Evolutionary conservation across 2,888 invertebrate species (phyloP).

Genomic region (Adelognathus sp.): DNA sequence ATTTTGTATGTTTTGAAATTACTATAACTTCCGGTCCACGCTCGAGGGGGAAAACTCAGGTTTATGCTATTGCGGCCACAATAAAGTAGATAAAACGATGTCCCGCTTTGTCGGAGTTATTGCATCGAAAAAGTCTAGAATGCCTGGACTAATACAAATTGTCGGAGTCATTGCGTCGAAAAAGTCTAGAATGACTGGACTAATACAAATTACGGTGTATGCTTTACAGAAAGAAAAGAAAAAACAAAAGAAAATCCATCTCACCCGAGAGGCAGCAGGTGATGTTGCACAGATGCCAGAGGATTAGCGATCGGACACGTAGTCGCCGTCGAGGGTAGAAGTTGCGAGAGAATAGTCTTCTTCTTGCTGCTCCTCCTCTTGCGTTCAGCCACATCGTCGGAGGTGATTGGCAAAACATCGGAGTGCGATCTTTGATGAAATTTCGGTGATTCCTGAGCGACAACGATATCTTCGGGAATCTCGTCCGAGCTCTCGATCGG

Average conservation of each 20-base stretch:
- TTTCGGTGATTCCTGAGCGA: slow-evolving; percentile 73
- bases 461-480: slow-evolving; percentile 72
- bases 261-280: slow-evolving; percentile 84
- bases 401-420: slow-evolving; percentile 74
- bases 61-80: no score
- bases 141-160: no score
- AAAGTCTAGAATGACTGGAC: neutral
- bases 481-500: slow-evolving; percentile 74
- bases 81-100: no score
- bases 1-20: no score
- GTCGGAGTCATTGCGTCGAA: neutral
- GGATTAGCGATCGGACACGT: slow-evolving; percentile 83
- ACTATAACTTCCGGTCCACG: no score
- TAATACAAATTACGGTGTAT: neutral
- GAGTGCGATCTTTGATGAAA: slow-evolving; percentile 81
- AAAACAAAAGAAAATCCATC: slow-evolving; percentile 61
- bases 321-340: slow-evolving; percentile 84
- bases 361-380: slow-evolving; percentile 83
- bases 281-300: slow-evolving; percentile 87
- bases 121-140: no score
- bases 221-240: no score
- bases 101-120: no score
- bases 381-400: slow-evolving; percentile 74
- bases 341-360: slow-evolving; percentile 86
- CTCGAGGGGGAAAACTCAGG: no score